Evolutionary conservation across 1,140 invertebrate species (phyloP).

Genomic region (Drosophila parvula): DNA sequence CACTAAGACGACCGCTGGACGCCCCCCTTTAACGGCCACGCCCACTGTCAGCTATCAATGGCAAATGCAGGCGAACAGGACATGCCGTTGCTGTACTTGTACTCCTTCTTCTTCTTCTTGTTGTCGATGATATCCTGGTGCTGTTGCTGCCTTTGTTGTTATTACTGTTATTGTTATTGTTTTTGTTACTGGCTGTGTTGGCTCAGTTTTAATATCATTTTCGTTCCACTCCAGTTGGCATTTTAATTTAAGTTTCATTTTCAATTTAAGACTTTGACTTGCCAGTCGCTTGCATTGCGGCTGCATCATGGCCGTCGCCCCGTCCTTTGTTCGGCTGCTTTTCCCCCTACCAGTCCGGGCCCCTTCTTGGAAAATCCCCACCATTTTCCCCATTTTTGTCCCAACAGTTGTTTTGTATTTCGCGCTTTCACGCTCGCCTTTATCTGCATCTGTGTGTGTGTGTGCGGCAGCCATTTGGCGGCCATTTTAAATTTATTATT

Average conservation of each 20-base stretch:
- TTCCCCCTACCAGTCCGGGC: background rate
- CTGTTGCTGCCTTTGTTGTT: background rate
- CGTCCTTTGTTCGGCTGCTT: constrained; percentile 7
- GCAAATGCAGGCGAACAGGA: constrained; percentile 65
- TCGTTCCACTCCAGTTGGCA: constrained; percentile 81
- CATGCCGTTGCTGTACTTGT: constrained; percentile 13
- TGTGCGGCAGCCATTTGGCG: constrained; percentile 62
- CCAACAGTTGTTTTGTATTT: constrained; percentile 70
- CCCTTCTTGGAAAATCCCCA: background rate
- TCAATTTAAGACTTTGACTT: constrained; percentile 82
- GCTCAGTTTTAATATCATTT: constrained; percentile 81
- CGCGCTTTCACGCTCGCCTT: constrained; percentile 73
- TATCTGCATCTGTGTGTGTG: constrained; percentile 47
- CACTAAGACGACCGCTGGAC: constrained; percentile 55
- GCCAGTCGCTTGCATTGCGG: constrained; percentile 60
- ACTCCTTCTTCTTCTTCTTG: constrained; percentile 33
- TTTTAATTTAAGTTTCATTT: constrained; percentile 83
- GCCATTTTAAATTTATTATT: constrained; percentile 80
- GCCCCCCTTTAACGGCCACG: constrained; percentile 12
- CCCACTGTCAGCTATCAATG: constrained; percentile 73
- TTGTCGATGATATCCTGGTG: constrained; percentile 21
- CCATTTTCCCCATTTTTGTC: constrained; percentile 27
- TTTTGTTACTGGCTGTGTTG: constrained; percentile 44
- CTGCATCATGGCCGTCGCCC: constrained; percentile 51
- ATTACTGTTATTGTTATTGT: constrained; percentile 30